Evolutionary conservation across 2,888 invertebrate species (phyloP).

Genomic region (Odontocolon sp.): DNA sequence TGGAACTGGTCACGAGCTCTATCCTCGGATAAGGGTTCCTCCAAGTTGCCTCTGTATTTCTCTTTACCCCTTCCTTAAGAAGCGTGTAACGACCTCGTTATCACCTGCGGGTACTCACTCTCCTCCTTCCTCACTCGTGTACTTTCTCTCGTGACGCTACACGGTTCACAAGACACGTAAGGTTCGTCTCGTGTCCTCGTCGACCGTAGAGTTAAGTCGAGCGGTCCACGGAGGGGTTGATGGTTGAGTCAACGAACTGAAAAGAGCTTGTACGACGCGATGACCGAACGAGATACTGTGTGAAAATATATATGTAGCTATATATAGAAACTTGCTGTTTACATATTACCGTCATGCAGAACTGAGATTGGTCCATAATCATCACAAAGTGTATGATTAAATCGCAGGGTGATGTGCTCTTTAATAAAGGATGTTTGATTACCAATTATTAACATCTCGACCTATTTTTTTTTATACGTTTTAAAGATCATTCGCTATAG

Average conservation of each 20-base stretch:
- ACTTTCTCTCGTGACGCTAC: constrained; percentile 38
- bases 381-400: too few species aligned
- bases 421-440: too few species aligned
- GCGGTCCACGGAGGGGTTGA: constrained; percentile 16
- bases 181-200: constrained; percentile 40
- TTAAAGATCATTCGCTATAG: too few species aligned
- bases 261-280: constrained; percentile 32
- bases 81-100: constrained; percentile 63
- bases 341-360: too few species aligned
- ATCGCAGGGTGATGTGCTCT: too few species aligned
- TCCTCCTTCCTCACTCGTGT: constrained; percentile 19
- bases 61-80: constrained; percentile 28
- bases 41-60: neutral
- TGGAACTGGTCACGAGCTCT: neutral
- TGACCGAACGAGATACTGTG: constrained; percentile 22
- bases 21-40: neutral
- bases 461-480: too few species aligned
- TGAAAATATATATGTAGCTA: too few species aligned
- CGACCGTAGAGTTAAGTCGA: constrained; percentile 35
- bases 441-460: too few species aligned
- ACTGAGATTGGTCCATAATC: too few species aligned
- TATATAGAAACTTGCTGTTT: too few species aligned
- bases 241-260: constrained; percentile 53
- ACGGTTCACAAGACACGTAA: constrained; percentile 49
- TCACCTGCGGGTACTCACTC: constrained; percentile 39